A percentile compares a stretch with the other conserved stretches of the same genome.
Evolutionary conservation across 2,113 vertebrate species (phyloP).

Genomic region (Hippocampus zosterae): DNA sequence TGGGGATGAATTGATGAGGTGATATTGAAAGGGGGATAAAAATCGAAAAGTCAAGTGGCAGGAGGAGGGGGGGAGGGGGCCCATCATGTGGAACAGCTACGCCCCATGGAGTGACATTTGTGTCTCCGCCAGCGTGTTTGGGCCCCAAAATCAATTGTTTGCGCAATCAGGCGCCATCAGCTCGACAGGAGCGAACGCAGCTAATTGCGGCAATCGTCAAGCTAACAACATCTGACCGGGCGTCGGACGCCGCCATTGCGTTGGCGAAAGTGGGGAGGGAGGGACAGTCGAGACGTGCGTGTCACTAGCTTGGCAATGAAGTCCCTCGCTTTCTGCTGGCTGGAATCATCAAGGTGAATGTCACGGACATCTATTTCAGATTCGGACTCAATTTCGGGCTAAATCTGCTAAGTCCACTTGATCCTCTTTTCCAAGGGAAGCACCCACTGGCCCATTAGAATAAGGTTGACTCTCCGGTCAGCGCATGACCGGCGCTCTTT

Average conservation of each 20-base stretch:
- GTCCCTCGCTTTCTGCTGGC: constrained; percentile 28
- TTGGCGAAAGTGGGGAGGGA: not conserved
- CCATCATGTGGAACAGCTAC: constrained; percentile 47
- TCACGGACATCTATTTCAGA: constrained; percentile 14
- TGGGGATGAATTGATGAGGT: constrained; percentile 50
- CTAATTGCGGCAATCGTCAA: constrained; percentile 66
- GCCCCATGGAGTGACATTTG: constrained; percentile 43
- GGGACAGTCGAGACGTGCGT: constrained; percentile 44
- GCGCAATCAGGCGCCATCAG: constrained; percentile 38
- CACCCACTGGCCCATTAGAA: not conserved
- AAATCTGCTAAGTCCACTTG: constrained; percentile 6
- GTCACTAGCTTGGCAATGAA: constrained; percentile 41
- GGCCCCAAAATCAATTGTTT: constrained; percentile 3
- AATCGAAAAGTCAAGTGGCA: constrained; percentile 49
- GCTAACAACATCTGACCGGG: constrained; percentile 39
- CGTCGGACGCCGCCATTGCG: constrained; percentile 41
- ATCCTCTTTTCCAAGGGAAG: not conserved
- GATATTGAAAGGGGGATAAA: constrained; percentile 45
- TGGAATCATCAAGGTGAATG: constrained; percentile 13
- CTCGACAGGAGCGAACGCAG: constrained; percentile 40
- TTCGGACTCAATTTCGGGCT: constrained; percentile 2
- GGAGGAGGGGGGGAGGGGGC: constrained; percentile 45
- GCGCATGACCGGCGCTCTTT: not conserved
- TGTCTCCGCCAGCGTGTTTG: constrained; percentile 9
- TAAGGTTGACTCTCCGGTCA: not conserved